Base-by-base conservation (phyloP, 2,113 vertebrate genomes). In the Pomatostomus ruficeps region DNA sequence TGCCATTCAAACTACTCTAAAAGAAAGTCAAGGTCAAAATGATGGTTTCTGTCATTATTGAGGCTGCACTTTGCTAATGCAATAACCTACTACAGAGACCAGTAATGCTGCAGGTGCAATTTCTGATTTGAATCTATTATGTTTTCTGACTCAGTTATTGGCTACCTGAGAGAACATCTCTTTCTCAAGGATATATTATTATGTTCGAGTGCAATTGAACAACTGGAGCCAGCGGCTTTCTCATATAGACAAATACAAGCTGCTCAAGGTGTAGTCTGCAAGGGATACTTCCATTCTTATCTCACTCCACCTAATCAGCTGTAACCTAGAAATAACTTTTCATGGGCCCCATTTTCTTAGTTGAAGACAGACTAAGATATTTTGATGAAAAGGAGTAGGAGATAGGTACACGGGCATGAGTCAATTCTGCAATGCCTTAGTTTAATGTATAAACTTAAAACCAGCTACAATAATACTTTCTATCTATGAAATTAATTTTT, bases 51-150 rank as follows among this genome's bases (percentile, higher is more conserved):
- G 9, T 45, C 23, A 42, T 36, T 20, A 45, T 38, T 42, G 33
- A 54, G 63, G 36, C 26, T 82, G n/a, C 28, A 38, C 8, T 40
- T 74, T 57, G 26, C 31, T 25, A 18, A 14, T 48, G 31, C 23
- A 75, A 38, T 45, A 49, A 72, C 22, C 28, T 29, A 7, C 11
- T 29, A 33, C 6, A 66, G n/a, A 57, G n/a, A 40, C 15, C 45
- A 33, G 25, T 29, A 75, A 72, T 31, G 14, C 33, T 66, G 17
- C 46, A 66, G 54, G 38, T 74, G 48, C 20, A 66, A 36, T 74
- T 92, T 85, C 66, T 95, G 46, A 62, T 75, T 91, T 68, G 22
- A 89, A 93, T 74, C 49, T 80, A 6, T 31, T 79, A 5, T 25
- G 17, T n/a, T 48, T 31, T 67, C 16, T 83, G 6, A 49, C 13